Evolutionary conservation across 2,888 invertebrate genomes (phyloP).

Genomic region (Strigamia maritima): DNA sequence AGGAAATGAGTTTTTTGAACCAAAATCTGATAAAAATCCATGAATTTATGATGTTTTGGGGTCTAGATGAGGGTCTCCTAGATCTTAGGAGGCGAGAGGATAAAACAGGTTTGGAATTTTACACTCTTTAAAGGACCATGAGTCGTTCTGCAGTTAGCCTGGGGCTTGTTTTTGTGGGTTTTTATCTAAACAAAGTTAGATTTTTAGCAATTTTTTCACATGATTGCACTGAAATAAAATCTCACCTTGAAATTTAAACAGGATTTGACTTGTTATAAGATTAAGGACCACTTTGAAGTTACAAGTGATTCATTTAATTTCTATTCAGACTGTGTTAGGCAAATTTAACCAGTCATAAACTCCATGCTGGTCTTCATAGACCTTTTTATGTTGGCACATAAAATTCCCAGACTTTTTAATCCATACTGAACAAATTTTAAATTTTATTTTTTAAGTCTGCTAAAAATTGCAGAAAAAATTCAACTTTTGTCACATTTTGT

Average conservation of each 20-base stretch:
- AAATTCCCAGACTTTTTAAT: no score
- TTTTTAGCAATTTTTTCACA: not conserved
- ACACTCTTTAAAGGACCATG: not conserved
- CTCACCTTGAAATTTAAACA: not conserved
- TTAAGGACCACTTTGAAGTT: not conserved
- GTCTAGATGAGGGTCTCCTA: not conserved
- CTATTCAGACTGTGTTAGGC: not conserved
- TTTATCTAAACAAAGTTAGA: not conserved
- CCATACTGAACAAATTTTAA: no score
- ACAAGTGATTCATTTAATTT: not conserved
- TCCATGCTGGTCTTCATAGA: not conserved
- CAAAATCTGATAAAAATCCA: no score
- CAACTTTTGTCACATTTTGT: no score
- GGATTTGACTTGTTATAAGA: not conserved
- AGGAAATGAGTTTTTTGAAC: no score
- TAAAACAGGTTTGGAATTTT: conserved; percentile 1
- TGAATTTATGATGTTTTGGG: not conserved
- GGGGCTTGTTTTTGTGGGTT: not conserved
- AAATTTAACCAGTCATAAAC: not conserved
- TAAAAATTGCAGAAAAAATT: no score
- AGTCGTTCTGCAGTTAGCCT: not conserved
- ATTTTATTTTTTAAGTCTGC: no score
- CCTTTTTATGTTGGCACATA: no score
- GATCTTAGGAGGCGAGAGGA: not conserved
- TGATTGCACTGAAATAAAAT: not conserved